A percentile compares a stretch with the other conserved stretches of the same genome.
phyloP scores from a whole-genome alignment of 2,888 invertebrate genomes.

The Coleophora deauratella region DNA sequence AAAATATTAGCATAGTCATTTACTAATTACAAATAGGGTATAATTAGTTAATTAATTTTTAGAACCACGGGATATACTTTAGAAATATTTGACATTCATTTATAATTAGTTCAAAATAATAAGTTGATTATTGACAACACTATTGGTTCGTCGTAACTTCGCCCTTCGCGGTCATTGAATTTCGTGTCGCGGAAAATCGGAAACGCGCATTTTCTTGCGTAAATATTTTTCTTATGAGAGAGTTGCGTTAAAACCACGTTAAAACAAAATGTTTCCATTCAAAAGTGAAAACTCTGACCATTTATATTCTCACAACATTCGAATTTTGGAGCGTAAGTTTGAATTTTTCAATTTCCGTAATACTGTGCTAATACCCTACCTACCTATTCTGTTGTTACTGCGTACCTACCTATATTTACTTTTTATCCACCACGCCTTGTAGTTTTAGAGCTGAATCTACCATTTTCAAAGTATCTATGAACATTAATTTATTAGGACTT shows the following conservation, averaged over 20 bases:
- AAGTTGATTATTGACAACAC: conserved; percentile 36
- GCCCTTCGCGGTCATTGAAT: conserved; percentile 40
- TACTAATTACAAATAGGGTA: conserved; percentile 19
- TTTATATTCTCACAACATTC: conserved; percentile 46
- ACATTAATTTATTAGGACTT: no score
- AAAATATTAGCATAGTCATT: conserved; percentile 29
- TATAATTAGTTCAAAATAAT: conserved; percentile 24
- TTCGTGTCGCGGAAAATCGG: conserved; percentile 19
- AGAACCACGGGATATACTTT: conserved; percentile 15
- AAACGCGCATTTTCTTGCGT: conserved; percentile 12
- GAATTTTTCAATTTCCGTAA: no score
- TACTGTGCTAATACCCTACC: no score
- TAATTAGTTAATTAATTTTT: conserved; percentile 46
- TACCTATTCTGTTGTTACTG: no score
- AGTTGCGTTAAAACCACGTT: neutral
- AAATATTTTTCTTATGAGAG: conserved; percentile 4
- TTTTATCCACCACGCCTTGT: no score
- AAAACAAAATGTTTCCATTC: conserved; percentile 46
- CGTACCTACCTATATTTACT: no score
- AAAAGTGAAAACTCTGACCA: conserved; percentile 40
- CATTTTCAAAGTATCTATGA: no score
- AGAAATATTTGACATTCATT: conserved; percentile 7
- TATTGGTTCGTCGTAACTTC: no score
- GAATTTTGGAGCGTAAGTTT: conserved; percentile 44
- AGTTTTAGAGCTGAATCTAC: no score